phyloP scores from a whole-genome alignment of 2,888 invertebrate species.

The Ormyrus labotus region DNA sequence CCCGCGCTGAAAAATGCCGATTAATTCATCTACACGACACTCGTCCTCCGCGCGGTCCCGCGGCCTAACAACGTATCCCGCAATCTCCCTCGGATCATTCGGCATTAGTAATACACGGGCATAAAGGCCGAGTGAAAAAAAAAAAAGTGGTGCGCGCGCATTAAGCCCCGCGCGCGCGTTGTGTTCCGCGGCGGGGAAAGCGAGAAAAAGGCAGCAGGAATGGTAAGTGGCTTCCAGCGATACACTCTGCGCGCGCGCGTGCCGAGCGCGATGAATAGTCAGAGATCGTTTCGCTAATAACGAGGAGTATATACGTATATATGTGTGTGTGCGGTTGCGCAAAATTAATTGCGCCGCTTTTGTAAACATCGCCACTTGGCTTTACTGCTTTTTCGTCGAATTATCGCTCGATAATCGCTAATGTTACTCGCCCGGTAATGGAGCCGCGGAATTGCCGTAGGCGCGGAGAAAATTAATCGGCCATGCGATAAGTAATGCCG shows the following conservation, averaged over 20 bases:
- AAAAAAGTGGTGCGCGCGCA: no score
- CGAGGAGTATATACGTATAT: not conserved
- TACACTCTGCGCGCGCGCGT: not conserved
- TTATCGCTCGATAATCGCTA: conserved; percentile 41
- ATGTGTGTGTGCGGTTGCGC: conserved; percentile 23
- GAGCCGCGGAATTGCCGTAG: not conserved
- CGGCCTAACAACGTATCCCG: no score
- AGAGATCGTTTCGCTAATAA: conserved; percentile 20
- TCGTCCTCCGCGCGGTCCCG: no score
- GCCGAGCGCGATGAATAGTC: conserved; percentile 19
- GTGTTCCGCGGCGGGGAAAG: no score
- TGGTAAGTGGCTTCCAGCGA: not conserved
- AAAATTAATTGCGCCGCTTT: conserved; percentile 37
- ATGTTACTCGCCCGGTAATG: conserved; percentile 5
- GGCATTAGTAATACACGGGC: no score
- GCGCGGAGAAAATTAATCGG: conserved; percentile 17
- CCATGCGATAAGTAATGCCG: not conserved
- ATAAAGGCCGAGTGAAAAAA: no score
- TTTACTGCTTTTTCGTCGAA: conserved; percentile 28
- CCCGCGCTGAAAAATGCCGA: no score
- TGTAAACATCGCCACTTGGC: conserved; percentile 10
- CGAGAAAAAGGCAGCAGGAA: no score
- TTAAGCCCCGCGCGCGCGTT: no score
- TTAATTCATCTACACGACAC: no score
- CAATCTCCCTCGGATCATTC: no score